Base-by-base conservation (phyloP, 1,140 invertebrate genomes). In the Drosophila pandora region DNA sequence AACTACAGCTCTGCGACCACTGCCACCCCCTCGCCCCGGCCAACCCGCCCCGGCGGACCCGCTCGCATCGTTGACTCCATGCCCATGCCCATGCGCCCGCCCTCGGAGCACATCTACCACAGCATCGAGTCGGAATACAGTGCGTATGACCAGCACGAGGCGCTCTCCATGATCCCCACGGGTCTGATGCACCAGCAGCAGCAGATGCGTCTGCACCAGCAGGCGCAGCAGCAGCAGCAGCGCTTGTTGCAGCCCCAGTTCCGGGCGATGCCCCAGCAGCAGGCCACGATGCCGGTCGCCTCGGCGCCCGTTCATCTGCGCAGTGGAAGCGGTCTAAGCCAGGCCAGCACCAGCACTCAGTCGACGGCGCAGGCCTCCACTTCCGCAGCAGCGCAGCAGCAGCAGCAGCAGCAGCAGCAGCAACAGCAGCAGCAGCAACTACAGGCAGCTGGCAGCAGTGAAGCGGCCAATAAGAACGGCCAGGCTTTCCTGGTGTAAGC, bases 41-140 rank as follows among this genome's bases (percentile, higher is more conserved):
- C 94, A 9, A 93, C 93, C 22, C 82, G 91, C 0, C 76, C 80
- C 0, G 75, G 75, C 1, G 93, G 63, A 57, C 55, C 72, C 0
- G 76, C 77, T 9, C 68, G 83, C 28, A 76, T 89, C 2, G 89
- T 90, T 7, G 88, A 91, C 17, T 72, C 85, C 6, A 76, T 91
- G 45, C 74, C 84, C 12, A 76, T 91, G 70, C 83, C 90, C 1
- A 87, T 91, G 58, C 93, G 95, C 73, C 96, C 96, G 22, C 94
- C 96, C 37, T 96, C 96, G 59, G 96, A 97, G 92, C 96, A 97
- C 92, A 97, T 97, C 79, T 97, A 97, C 90, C 96, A 96, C 28
- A 96, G 95, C 78, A 97, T 97, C 91, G 96, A 97, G 91, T 96
- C 96, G 60, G 96, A 97, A 90, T 96, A 97, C 80, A 91, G 87